phyloP scores from a whole-genome alignment of 2,113 vertebrate genomes.

The Taxidea taxus region DNA sequence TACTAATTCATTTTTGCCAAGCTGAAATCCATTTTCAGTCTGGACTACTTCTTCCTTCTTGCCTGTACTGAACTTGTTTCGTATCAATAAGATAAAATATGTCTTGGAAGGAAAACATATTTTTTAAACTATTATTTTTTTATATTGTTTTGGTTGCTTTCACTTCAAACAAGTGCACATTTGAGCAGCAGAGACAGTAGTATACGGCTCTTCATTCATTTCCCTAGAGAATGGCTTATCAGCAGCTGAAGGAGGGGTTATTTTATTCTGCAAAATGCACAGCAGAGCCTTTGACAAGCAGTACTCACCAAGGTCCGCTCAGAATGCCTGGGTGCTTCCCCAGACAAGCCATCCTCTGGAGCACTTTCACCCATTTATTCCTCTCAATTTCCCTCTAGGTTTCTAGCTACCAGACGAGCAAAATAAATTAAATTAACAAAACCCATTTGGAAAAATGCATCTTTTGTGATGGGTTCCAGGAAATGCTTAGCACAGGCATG shows the following conservation, averaged over 20 bases:
- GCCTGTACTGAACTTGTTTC: constrained; percentile 55
- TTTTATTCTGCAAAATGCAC: constrained; percentile 75
- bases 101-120: constrained; percentile 47
- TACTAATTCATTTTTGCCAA: constrained; percentile 64
- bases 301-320: constrained; percentile 76
- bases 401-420: constrained; percentile 67
- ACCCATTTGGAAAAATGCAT: constrained; percentile 72
- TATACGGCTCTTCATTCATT: constrained; percentile 67
- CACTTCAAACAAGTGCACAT: constrained; percentile 69
- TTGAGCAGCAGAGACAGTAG: constrained; percentile 62
- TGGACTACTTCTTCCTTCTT: constrained; percentile 37
- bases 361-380: constrained; percentile 79
- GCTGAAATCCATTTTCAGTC: constrained; percentile 61
- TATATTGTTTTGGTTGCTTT: not conserved
- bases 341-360: constrained; percentile 64
- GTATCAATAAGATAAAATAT: constrained; percentile 23
- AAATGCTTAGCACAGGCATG: constrained; percentile 64
- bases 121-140: not conserved
- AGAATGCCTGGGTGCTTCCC: constrained; percentile 55
- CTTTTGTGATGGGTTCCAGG: constrained; percentile 76
- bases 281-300: constrained; percentile 79
- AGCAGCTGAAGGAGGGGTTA: constrained; percentile 68
- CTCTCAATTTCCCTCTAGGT: constrained; percentile 72
- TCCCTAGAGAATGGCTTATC: constrained; percentile 73
- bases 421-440: constrained; percentile 75